Conservation (phyloP, 1,140 invertebrate genomes). For the Hycleus cichorii region DNA sequence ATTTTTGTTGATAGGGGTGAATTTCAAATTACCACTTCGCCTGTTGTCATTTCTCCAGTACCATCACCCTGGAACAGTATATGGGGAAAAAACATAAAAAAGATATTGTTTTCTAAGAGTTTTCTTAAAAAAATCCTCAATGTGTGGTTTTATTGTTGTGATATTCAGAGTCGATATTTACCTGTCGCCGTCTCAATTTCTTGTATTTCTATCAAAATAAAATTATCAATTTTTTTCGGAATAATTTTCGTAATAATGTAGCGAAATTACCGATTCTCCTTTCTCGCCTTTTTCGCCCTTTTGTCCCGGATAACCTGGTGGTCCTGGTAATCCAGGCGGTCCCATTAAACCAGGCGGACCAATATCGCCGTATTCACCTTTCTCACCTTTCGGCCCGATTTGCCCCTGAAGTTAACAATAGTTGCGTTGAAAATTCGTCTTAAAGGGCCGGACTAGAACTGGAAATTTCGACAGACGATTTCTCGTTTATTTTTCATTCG, state of each 20-base stretch:
- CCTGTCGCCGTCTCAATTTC: conserved; percentile 81
- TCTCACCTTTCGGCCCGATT: conserved; percentile 77
- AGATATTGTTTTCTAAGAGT: conserved; percentile 11
- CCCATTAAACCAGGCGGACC: conserved; percentile 81
- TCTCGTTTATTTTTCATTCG: too few species aligned
- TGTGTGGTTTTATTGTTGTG: too few species aligned
- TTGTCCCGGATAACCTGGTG: conserved; percentile 77
- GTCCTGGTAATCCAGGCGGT: conserved; percentile 59
- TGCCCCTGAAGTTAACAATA: conserved; percentile 50
- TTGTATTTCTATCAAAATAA: conserved; percentile 70
- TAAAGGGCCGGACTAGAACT: not conserved
- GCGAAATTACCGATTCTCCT: conserved; percentile 72
- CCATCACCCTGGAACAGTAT: conserved; percentile 68
- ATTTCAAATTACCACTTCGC: conserved; percentile 51
- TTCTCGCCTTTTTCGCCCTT: conserved; percentile 88
- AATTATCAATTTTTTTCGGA: conserved; percentile 23
- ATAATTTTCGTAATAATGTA: not conserved
- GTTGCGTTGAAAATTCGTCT: not conserved
- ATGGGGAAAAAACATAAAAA: conserved; percentile 35
- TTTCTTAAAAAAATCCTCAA: not conserved
- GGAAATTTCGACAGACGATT: too few species aligned
- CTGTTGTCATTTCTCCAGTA: conserved; percentile 62
- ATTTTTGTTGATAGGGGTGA: not conserved
- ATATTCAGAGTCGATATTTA: conserved; percentile 46
- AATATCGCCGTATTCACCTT: conserved; percentile 85